Conservation (phyloP, 2,888 invertebrate species). For the Aquatica leii region DNA sequence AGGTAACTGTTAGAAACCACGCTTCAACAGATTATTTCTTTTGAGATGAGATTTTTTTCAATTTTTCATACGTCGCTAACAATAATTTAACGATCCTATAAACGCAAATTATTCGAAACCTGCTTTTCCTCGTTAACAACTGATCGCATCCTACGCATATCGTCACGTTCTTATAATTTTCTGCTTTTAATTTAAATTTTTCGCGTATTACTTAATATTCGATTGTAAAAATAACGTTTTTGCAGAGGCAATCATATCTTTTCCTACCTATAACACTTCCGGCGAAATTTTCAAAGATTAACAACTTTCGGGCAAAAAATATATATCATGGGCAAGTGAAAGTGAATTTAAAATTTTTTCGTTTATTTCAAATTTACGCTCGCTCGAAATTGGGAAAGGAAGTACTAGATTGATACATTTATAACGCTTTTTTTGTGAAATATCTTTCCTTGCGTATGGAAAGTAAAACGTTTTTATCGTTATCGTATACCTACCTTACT, state of each 20-base stretch:
- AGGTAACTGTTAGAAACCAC: conserved; percentile 51
- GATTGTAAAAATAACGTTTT: conserved; percentile 1
- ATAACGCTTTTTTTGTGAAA: too few relatives aligned
- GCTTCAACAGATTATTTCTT: conserved; percentile 41
- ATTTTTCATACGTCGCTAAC: conserved; percentile 28
- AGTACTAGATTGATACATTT: too few relatives aligned
- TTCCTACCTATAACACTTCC: conserved; percentile 6
- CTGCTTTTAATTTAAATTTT: not conserved
- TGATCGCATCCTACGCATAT: not conserved
- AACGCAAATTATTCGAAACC: conserved; percentile 18
- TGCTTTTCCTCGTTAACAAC: not conserved
- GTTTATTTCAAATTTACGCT: too few relatives aligned
- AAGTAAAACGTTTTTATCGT: too few relatives aligned
- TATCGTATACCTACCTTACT: too few relatives aligned
- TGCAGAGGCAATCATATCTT: conserved; percentile 1
- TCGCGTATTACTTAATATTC: not conserved
- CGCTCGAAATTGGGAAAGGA: too few relatives aligned
- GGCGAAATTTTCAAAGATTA: not conserved
- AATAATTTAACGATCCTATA: conserved; percentile 28
- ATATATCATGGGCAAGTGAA: not conserved
- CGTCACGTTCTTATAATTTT: conserved; percentile 1
- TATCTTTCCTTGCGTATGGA: too few relatives aligned
- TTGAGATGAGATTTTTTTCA: conserved; percentile 24
- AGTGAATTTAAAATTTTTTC: too few relatives aligned
- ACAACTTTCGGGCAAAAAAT: conserved; percentile 4